A percentile compares a stretch with the other conserved stretches of the same genome.
Evolutionary conservation across 2,888 invertebrate species (phyloP).

Genomic region (Chrysotoxum bicinctum): DNA sequence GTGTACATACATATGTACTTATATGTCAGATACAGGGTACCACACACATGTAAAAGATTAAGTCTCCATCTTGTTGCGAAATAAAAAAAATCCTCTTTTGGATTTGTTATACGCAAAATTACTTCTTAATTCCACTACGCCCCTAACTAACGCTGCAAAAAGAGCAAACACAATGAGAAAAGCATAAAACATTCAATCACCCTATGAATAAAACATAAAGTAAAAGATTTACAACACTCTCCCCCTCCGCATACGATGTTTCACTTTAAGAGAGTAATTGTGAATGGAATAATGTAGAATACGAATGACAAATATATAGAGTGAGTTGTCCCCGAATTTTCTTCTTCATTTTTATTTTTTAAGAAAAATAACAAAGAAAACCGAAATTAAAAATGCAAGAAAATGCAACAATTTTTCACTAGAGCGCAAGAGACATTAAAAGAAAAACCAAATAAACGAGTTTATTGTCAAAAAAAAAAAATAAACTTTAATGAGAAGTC

Average conservation of each 20-base stretch:
- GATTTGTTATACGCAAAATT: conserved; percentile 18
- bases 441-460: not conserved
- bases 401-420: conserved; percentile 31
- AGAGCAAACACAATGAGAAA: conserved; percentile 45
- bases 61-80: not conserved
- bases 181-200: conserved; percentile 66
- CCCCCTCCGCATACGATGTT: not conserved
- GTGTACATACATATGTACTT: not conserved
- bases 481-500: conserved; percentile 13
- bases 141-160: conserved; percentile 20
- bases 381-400: conserved; percentile 37
- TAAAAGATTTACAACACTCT: conserved; percentile 55
- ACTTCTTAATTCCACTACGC: conserved; percentile 28
- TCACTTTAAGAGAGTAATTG: conserved; percentile 52
- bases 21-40: no score
- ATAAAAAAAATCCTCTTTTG: not conserved
- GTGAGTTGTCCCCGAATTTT: conserved; percentile 24
- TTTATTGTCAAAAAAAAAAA: conserved; percentile 8
- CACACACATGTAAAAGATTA: conserved; percentile 15
- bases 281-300: conserved; percentile 50
- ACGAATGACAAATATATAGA: conserved; percentile 12
- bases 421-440: conserved; percentile 33
- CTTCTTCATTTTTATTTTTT: not conserved
- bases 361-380: not conserved
- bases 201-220: conserved; percentile 67